Conservation (phyloP, 2,888 invertebrate genomes). For the Zootermopsis nevadensis region DNA sequence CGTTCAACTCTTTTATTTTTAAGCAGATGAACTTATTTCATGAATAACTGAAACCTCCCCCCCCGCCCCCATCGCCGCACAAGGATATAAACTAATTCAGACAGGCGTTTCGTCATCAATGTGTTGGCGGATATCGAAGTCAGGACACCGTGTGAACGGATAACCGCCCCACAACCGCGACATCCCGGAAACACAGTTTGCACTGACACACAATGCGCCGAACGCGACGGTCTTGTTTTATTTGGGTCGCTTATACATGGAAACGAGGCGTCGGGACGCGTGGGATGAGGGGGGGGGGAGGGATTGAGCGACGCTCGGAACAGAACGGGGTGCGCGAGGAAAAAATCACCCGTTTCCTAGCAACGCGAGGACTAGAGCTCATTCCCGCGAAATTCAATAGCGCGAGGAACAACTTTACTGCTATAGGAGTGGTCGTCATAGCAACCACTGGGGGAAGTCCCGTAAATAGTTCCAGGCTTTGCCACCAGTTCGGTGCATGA, state of each 20-base stretch:
- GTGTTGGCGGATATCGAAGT: not conserved
- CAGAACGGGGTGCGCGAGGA: slow-evolving; percentile 45
- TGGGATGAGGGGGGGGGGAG: not conserved
- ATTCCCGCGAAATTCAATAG: slow-evolving; percentile 54
- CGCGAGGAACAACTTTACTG: slow-evolving; percentile 52
- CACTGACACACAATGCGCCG: slow-evolving; percentile 13
- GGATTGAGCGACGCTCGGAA: slow-evolving; percentile 22
- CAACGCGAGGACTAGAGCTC: slow-evolving; percentile 50
- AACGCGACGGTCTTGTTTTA: slow-evolving; percentile 29
- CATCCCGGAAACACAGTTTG: slow-evolving; percentile 5
- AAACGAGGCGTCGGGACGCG: slow-evolving; percentile 9
- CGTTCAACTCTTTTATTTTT: no score
- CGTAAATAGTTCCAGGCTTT: slow-evolving; percentile 41
- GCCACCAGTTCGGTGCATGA: slow-evolving; percentile 16
- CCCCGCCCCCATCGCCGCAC: no score
- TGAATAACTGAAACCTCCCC: no score
- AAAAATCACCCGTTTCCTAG: slow-evolving; percentile 49
- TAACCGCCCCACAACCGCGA: not conserved
- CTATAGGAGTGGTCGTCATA: slow-evolving; percentile 51
- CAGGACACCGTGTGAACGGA: slow-evolving; percentile 5
- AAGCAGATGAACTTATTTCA: no score
- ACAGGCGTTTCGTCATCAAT: not conserved
- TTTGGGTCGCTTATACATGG: slow-evolving; percentile 8
- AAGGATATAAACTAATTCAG: not conserved
- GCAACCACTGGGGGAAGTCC: slow-evolving; percentile 47